Evolutionary conservation across 2,797 vertebrate species (phyloP).

Genomic region (Tamandua tetradactyla): DNA sequence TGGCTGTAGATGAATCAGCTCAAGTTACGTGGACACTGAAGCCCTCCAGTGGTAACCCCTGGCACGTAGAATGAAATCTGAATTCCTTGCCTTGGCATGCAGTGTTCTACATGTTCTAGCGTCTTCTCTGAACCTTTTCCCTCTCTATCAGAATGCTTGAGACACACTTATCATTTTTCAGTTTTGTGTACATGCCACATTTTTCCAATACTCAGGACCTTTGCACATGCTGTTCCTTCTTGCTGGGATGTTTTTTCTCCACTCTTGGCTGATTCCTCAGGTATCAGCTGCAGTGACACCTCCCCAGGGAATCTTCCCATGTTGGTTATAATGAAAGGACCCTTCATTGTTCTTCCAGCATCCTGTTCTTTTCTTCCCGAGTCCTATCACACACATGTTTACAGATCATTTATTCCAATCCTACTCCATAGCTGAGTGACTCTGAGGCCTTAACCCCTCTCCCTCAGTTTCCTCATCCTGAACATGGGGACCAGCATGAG

Average conservation of each 20-base stretch:
- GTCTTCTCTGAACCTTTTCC: neutral
- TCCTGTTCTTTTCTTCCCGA: neutral
- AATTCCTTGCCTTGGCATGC: neutral
- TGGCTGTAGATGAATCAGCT: neutral
- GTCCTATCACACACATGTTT: neutral
- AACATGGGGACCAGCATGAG: neutral
- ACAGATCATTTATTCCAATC: neutral
- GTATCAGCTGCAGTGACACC: neutral
- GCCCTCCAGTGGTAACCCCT: neutral
- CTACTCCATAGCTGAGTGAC: rapidly evolving
- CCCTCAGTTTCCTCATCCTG: neutral
- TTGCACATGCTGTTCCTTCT: neutral
- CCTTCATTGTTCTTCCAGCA: rapidly evolving
- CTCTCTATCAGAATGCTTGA: neutral
- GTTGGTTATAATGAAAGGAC: neutral
- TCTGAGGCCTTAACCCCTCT: neutral
- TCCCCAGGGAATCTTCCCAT: neutral
- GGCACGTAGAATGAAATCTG: neutral
- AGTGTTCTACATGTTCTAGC: neutral
- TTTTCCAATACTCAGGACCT: neutral
- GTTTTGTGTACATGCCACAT: neutral
- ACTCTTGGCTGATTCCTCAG: neutral
- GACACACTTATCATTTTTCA: neutral
- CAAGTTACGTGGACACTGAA: neutral
- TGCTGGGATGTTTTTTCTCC: neutral